phyloP scores from a whole-genome alignment of 2,797 vertebrate genomes.

The Kryptolebias ocellatus region DNA sequence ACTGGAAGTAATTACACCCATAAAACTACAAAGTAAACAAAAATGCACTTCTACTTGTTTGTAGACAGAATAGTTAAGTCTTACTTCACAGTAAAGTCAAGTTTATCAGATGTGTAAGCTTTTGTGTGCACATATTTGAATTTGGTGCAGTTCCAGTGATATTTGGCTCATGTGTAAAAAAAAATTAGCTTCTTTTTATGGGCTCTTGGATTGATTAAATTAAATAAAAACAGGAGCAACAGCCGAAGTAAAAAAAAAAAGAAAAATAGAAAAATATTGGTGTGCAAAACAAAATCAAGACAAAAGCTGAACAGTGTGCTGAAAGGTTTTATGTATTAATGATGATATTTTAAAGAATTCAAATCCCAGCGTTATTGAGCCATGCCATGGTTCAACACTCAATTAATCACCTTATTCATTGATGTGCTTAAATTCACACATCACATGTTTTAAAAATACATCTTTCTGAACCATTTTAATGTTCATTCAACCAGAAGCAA shows the following conservation, averaged over 20 bases:
- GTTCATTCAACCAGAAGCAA: background rate
- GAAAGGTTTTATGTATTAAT: background rate
- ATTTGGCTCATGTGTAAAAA: slow-evolving; percentile 17
- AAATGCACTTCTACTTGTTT: slow-evolving; percentile 2
- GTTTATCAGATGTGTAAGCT: slow-evolving; percentile 18
- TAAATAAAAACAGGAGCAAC: background rate
- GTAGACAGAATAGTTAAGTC: background rate
- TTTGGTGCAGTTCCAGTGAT: slow-evolving; percentile 16
- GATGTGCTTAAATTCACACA: background rate
- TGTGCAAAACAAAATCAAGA: slow-evolving; percentile 13
- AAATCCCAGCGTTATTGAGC: background rate
- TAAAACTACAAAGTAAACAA: slow-evolving; percentile 5
- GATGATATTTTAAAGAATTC: background rate
- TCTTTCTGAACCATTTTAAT: background rate
- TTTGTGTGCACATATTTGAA: slow-evolving; percentile 26
- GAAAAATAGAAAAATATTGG: slow-evolving; percentile 5
- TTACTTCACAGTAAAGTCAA: background rate
- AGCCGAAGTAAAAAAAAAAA: slow-evolving; percentile 21
- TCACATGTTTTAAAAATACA: background rate
- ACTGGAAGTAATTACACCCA: background rate
- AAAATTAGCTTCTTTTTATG: slow-evolving; percentile 33
- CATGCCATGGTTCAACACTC: background rate
- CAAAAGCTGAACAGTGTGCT: slow-evolving; percentile 1
- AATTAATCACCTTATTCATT: background rate
- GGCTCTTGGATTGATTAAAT: slow-evolving; percentile 25